These are phyloP conservation scores for Phasianus colchicus DNA, from an alignment of 2,113 vertebrate genomes.

Conservation along the genomic window DNA sequence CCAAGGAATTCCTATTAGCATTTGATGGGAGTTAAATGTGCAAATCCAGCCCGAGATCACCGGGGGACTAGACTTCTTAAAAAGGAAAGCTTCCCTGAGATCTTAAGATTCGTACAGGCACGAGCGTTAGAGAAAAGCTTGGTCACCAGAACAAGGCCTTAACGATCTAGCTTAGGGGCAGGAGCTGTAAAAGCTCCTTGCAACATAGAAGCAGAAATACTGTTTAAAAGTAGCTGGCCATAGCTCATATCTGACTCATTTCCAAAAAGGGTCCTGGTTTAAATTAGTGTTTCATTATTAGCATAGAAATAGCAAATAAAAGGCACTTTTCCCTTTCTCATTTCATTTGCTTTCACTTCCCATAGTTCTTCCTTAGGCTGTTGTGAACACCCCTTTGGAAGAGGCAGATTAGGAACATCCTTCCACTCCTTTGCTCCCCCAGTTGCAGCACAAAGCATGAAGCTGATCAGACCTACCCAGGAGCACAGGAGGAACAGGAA, in stretches of 20 bases:
- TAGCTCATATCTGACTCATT: neutral
- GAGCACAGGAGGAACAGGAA: neutral
- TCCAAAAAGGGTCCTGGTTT: neutral
- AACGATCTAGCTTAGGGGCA: neutral
- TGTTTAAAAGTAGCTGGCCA: neutral
- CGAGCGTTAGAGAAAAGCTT: neutral
- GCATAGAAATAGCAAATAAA: neutral
- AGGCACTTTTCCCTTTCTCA: neutral
- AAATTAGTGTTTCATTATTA: neutral
- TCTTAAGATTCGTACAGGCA: neutral
- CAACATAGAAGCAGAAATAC: neutral
- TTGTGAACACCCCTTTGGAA: neutral
- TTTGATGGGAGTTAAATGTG: slow-evolving; percentile 46
- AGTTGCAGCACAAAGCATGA: neutral
- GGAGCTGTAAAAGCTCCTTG: neutral
- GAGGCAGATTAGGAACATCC: neutral
- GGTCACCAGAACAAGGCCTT: neutral
- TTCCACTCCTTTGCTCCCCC: neutral
- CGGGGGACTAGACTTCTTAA: neutral
- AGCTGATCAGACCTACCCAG: neutral
- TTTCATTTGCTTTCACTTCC: neutral
- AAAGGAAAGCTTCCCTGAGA: neutral
- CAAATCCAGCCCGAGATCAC: slow-evolving; percentile 31
- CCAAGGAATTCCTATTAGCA: slow-evolving; percentile 54
- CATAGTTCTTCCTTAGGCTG: neutral